These are phyloP conservation scores for Anoura caudifer DNA, from an alignment of 2,113 vertebrate species.

Conservation along the genomic window DNA sequence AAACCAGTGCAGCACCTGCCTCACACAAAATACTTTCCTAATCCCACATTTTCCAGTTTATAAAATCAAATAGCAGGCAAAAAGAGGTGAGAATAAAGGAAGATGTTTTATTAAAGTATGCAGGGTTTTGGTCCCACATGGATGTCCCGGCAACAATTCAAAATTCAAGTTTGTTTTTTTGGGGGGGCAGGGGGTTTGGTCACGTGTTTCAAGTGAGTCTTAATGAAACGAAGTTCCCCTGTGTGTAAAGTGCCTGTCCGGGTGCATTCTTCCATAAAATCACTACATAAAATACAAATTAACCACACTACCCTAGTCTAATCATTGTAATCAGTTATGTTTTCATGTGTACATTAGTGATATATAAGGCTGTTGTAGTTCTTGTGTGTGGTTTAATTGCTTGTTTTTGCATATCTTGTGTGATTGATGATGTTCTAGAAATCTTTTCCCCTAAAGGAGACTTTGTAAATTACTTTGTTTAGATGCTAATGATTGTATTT, in stretches of 20 bases:
- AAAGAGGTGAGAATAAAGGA: neutral
- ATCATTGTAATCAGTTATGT: conserved; percentile 99
- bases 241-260: conserved; percentile 80
- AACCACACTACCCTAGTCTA: conserved; percentile 94
- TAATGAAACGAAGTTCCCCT: conserved; percentile 72
- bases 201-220: conserved; percentile 71
- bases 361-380: conserved; percentile 94
- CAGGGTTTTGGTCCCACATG: conserved; percentile 28
- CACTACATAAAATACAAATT: conserved; percentile 92
- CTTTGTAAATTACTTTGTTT: conserved; percentile 99
- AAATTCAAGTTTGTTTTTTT: conserved; percentile 39
- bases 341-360: conserved; percentile 96
- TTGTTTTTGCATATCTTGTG: conserved; percentile 98
- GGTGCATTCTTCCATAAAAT: conserved; percentile 83
- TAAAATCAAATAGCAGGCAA: conserved; percentile 63
- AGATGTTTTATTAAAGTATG: neutral
- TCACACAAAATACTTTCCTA: conserved; percentile 69
- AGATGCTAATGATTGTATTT: conserved; percentile 99
- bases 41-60: conserved; percentile 66
- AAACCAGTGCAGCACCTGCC: conserved; percentile 79
- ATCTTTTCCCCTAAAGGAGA: conserved; percentile 99
- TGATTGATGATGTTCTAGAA: conserved; percentile 98
- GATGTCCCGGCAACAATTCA: conserved; percentile 63
- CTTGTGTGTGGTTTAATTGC: conserved; percentile 98
- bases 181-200: neutral